These are phyloP conservation scores for Zaprionus kolodkinae DNA, from an alignment of 1,140 invertebrate species.

Conservation along the genomic window DNA sequence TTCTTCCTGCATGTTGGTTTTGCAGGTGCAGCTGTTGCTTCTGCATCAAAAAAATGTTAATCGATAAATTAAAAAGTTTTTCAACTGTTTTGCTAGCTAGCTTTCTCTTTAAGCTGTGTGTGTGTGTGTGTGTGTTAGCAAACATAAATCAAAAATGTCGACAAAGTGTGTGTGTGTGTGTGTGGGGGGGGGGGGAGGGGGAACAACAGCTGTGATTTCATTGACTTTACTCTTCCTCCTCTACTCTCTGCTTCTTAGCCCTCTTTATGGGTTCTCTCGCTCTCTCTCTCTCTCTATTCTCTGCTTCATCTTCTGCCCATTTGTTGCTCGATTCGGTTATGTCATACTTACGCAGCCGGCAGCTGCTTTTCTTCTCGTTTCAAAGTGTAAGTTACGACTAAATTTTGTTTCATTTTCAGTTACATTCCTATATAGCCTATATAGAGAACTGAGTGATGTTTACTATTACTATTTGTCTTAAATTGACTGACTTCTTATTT, in stretches of 20 bases:
- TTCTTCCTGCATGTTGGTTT: background rate
- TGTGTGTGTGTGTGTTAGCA: conserved; percentile 3
- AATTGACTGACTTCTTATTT: background rate
- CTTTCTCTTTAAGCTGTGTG: conserved; percentile 20
- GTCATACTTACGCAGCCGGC: conserved; percentile 22
- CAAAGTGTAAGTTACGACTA: background rate
- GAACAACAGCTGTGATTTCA: conserved; percentile 46
- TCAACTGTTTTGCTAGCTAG: conserved; percentile 5
- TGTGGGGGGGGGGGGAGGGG: background rate
- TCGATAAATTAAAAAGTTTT: conserved; percentile 15
- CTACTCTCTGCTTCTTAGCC: background rate
- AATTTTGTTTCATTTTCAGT: background rate
- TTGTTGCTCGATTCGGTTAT: conserved; percentile 29
- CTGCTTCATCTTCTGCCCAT: conserved; percentile 17
- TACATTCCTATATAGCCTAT: no score
- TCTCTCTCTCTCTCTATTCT: conserved; percentile 3
- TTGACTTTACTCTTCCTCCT: conserved; percentile 18
- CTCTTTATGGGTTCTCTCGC: background rate
- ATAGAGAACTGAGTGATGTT: no score
- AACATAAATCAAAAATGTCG: conserved; percentile 11
- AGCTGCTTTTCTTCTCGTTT: conserved; percentile 21
- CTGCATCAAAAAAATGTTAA: conserved; percentile 1
- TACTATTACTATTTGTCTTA: no score
- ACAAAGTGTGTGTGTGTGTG: conserved; percentile 17
- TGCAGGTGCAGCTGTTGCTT: conserved; percentile 7